Percentiles rank a stretch among this genome's conserved stretches.
These are phyloP conservation scores for Artibeus lituratus DNA, from an alignment of 2,797 vertebrate genomes.

Conservation along the genomic window DNA sequence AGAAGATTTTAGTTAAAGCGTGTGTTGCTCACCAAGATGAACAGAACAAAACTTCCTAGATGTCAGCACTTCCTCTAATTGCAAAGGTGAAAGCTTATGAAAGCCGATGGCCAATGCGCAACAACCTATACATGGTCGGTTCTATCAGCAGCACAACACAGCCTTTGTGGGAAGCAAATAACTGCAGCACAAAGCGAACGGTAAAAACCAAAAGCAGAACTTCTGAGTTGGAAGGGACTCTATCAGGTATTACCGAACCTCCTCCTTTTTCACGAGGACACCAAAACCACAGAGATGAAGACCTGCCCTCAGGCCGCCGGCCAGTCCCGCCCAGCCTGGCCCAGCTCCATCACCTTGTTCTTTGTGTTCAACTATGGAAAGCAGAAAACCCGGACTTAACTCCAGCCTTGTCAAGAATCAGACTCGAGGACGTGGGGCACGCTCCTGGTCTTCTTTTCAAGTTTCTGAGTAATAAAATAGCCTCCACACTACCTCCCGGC, in stretches of 20 bases:
- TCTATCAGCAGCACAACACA: neutral
- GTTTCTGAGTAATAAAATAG: neutral
- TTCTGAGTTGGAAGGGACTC: neutral
- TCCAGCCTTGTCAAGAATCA: neutral
- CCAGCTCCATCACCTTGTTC: neutral
- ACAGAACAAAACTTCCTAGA: neutral
- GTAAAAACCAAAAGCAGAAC: neutral
- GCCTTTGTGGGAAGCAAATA: neutral
- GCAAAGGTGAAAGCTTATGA: neutral
- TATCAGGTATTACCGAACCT: neutral
- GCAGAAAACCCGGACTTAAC: neutral
- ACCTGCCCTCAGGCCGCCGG: neutral
- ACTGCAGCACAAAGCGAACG: neutral
- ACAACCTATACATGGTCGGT: neutral
- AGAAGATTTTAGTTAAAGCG: neutral
- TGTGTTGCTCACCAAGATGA: neutral
- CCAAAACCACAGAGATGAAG: neutral
- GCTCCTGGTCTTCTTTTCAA: neutral
- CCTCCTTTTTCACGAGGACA: neutral
- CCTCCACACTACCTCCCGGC: neutral
- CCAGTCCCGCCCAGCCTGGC: neutral
- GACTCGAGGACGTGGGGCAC: neutral
- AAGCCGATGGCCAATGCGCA: neutral
- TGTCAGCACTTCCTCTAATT: neutral
- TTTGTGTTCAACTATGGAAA: neutral